Evolutionary conservation across 1,140 invertebrate species (phyloP), one percentile per base, ranked within the genome.

Genomic region (Eueides isabella): DNA sequence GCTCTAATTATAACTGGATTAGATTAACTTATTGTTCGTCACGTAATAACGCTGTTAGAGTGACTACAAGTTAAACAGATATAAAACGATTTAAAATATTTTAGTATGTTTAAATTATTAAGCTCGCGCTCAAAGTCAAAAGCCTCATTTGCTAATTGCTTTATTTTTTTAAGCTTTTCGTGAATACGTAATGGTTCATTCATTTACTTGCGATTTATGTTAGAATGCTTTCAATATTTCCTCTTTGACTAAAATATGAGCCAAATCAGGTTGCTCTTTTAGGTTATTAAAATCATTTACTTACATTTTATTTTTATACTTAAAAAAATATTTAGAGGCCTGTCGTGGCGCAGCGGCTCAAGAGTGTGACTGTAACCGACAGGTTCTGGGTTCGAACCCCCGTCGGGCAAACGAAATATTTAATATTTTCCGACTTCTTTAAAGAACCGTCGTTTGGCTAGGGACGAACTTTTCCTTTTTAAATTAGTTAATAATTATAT

Each of bases 131-230:
- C 1, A 41, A 71, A 71, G 38, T 41, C 61, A 71, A 64, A 71
- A 28, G 69, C 26, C 55, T 61, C 31, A 26, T 62, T 71, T 71
- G 14, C 33, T 65, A 71, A 71, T 71, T 71, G 63, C 28, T 64
- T 38, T 19, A 6, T 71, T 71, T 61, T 71, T 64, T 16, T 4
- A 1, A 66, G 0, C 33, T 41, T 66, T 66, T 35, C 35, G 33
- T 71, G 26, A 28, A 71, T 61, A 35, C 26, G 33, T 33, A 38
- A 66, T 41, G 33, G 23, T 66, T 66, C 33, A 41, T 55, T 55
- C 48, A 55, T 23, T 55, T 55, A 26, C 48, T 55, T 55, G 48
- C 26, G 23, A 55, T 19, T 55, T 55, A 23, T 7, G 19, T 55
- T 11, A 55, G 48, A 55, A 26, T 19, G 48, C 48, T 55, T 55